phyloP scores from a whole-genome alignment of 2,113 vertebrate species.

The Nettapus auritus region DNA sequence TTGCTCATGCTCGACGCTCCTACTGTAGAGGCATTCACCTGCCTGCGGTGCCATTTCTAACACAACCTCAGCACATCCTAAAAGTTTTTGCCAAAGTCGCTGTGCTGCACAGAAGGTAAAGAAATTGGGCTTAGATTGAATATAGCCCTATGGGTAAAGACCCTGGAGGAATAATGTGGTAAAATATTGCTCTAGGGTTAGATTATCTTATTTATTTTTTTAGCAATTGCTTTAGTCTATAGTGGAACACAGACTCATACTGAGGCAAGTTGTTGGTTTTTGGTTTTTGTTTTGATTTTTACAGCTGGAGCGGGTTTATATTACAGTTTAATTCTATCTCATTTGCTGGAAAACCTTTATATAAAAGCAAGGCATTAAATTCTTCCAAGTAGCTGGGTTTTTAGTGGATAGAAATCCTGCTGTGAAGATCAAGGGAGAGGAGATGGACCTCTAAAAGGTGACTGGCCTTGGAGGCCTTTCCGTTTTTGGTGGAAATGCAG shows the following conservation, averaged over 20 bases:
- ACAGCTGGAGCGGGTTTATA: background rate
- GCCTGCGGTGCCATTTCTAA: background rate
- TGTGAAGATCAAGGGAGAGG: background rate
- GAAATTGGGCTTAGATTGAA: background rate
- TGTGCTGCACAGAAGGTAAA: background rate
- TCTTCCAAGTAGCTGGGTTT: background rate
- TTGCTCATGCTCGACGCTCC: background rate
- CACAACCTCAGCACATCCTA: fast-evolving
- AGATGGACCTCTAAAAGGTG: background rate
- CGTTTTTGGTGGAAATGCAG: background rate
- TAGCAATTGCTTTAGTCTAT: background rate
- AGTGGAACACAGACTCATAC: background rate
- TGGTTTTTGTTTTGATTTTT: background rate
- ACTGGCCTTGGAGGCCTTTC: background rate
- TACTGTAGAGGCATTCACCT: background rate
- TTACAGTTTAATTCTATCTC: background rate
- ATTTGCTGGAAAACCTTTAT: background rate
- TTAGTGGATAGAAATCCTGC: background rate
- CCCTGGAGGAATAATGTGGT: background rate
- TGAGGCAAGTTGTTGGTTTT: background rate
- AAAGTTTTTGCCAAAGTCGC: fast-evolving
- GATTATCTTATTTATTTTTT: background rate
- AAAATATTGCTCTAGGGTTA: background rate
- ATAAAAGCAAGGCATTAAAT: background rate
- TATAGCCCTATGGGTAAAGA: background rate